Conservation (phyloP, 2,797 vertebrate genomes). For the Gila robusta region DNA sequence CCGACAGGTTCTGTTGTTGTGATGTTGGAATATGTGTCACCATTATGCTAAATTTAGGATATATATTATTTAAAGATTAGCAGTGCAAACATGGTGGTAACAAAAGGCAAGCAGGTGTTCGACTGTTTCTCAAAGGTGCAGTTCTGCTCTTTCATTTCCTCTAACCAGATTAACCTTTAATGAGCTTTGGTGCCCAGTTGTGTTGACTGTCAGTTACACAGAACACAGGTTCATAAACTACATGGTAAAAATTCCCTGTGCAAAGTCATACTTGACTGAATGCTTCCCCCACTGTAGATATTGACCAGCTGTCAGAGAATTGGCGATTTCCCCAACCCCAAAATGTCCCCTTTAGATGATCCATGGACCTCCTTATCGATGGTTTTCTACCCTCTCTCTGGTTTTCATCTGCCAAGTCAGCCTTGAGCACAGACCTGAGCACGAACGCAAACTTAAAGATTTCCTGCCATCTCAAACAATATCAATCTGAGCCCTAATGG, state of each 20-base stretch:
- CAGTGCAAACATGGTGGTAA: conserved; percentile 20
- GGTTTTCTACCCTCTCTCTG: conserved; percentile 29
- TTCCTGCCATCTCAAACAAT: conserved; percentile 60
- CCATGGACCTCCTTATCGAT: conserved; percentile 49
- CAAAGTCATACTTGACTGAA: conserved; percentile 33
- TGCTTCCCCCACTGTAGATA: conserved; percentile 26
- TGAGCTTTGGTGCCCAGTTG: conserved; percentile 30
- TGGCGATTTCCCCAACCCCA: conserved; percentile 26
- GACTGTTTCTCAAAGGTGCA: conserved; percentile 16
- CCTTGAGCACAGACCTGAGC: conserved; percentile 38
- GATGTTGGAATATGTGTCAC: conserved; percentile 17
- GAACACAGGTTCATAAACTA: conserved; percentile 8
- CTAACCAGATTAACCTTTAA: conserved; percentile 49
- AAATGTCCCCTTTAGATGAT: conserved; percentile 42
- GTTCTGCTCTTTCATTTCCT: conserved; percentile 34
- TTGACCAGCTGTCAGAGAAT: conserved; percentile 44
- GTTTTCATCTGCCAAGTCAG: conserved; percentile 27
- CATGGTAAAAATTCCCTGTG: conserved; percentile 5
- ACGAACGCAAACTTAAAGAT: conserved; percentile 60
- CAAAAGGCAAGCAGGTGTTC: conserved; percentile 32
- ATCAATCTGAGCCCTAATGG: conserved; percentile 61
- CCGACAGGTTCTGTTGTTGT: neutral
- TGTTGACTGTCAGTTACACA: conserved; percentile 38
- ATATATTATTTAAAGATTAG: conserved; percentile 49
- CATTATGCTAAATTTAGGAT: conserved; percentile 10